Evolutionary conservation across 2,888 invertebrate species (phyloP).

Genomic region (Buathra laborator): DNA sequence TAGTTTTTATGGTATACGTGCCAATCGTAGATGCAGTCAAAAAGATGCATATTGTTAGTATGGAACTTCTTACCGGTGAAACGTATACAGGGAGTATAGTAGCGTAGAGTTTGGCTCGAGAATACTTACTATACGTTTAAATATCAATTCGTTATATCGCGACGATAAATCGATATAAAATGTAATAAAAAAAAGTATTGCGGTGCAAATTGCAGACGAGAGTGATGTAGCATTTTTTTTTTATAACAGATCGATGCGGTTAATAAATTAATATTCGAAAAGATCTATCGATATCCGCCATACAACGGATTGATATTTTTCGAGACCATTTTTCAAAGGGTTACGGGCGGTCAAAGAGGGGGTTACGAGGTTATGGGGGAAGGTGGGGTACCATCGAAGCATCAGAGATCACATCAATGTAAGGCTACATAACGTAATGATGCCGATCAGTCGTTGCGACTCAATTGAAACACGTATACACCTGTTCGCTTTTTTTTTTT

Average conservation of each 20-base stretch:
- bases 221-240: no score
- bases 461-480: conserved; percentile 81
- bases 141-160: conserved; percentile 63
- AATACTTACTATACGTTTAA: conserved; percentile 70
- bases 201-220: not conserved
- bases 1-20: conserved; percentile 57
- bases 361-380: conserved; percentile 63
- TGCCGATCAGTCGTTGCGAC: conserved; percentile 83
- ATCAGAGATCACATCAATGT: conserved; percentile 83
- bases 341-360: conserved; percentile 51
- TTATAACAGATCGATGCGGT: not conserved
- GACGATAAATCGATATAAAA: conserved; percentile 20
- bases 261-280: not conserved
- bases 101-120: conserved; percentile 61
- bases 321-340: conserved; percentile 44
- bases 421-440: conserved; percentile 85
- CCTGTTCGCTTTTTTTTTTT: conserved; percentile 78
- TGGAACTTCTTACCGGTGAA: conserved; percentile 66
- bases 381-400: conserved; percentile 69
- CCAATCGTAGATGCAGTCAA: conserved; percentile 68
- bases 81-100: conserved; percentile 67
- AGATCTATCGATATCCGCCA: conserved; percentile 31
- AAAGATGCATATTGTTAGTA: conserved; percentile 66
- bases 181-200: not conserved
- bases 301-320: conserved; percentile 56